phyloP scores from a whole-genome alignment of 2,888 invertebrate species.

The Thereva unica region DNA sequence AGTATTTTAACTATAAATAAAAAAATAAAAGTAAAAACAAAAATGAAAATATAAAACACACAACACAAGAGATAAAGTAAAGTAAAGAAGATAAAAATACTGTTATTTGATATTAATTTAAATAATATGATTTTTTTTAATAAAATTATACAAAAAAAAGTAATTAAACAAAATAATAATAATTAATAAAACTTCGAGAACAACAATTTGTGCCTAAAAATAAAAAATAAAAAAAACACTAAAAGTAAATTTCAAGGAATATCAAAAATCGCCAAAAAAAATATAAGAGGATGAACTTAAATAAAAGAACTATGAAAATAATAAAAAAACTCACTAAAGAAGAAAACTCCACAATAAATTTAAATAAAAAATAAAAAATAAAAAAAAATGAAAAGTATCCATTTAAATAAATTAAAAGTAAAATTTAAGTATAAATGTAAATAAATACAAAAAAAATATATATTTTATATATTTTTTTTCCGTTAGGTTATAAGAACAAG shows the following conservation, averaged over 20 bases:
- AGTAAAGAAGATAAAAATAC: too few species aligned
- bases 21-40: conserved; percentile 5
- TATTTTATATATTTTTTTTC: conserved; percentile 33
- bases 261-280: too few species aligned
- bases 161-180: too few species aligned
- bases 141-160: too few species aligned
- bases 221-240: too few species aligned
- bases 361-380: background rate
- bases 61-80: background rate
- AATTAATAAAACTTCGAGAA: too few species aligned
- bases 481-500: conserved; percentile 21
- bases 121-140: too few species aligned
- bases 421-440: conserved; percentile 5
- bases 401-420: background rate
- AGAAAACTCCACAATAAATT: conserved; percentile 4
- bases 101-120: too few species aligned
- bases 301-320: background rate
- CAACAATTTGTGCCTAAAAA: too few species aligned
- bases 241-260: too few species aligned
- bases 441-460: conserved; percentile 27
- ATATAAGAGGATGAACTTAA: conserved; percentile 10
- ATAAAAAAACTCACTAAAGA: conserved; percentile 2
- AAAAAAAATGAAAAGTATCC: background rate
- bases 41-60: background rate
- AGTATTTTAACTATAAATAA: conserved; percentile 27